Evolutionary conservation across 2,888 invertebrate species (phyloP).

Genomic region (Thymelicus sylvestris): DNA sequence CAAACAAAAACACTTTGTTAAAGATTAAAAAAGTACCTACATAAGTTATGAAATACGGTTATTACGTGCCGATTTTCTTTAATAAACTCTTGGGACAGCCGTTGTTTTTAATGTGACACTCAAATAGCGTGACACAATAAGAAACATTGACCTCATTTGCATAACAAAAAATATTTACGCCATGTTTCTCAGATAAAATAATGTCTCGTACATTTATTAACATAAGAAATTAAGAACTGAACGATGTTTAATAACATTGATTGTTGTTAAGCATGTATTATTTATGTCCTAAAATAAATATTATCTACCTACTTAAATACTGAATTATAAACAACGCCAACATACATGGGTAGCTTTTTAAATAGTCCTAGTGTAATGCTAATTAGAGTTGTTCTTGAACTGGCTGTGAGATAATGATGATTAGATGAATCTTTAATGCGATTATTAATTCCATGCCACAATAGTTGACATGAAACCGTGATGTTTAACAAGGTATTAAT

Average conservation of each 20-base stretch:
- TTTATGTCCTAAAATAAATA: neutral
- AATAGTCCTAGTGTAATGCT: no score
- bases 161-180: slow-evolving; percentile 4
- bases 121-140: slow-evolving; percentile 6
- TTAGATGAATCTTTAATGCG: no score
- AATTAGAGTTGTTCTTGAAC: no score
- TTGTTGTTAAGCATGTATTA: neutral
- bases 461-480: no score
- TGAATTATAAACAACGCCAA: no score
- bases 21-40: no score
- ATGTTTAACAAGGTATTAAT: no score
- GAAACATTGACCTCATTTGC: slow-evolving; percentile 10
- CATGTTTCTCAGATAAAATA: slow-evolving; percentile 3
- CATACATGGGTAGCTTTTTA: no score
- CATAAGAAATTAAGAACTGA: neutral
- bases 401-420: no score
- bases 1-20: no score
- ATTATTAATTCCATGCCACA: no score
- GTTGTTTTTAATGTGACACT: slow-evolving; percentile 9
- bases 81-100: neutral
- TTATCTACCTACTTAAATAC: neutral
- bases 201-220: neutral
- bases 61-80: neutral
- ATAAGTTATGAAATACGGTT: neutral
- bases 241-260: neutral